Evolutionary conservation across 1,140 invertebrate species (phyloP), one percentile per base, ranked within the genome.

Genomic region (Periplaneta americana): DNA sequence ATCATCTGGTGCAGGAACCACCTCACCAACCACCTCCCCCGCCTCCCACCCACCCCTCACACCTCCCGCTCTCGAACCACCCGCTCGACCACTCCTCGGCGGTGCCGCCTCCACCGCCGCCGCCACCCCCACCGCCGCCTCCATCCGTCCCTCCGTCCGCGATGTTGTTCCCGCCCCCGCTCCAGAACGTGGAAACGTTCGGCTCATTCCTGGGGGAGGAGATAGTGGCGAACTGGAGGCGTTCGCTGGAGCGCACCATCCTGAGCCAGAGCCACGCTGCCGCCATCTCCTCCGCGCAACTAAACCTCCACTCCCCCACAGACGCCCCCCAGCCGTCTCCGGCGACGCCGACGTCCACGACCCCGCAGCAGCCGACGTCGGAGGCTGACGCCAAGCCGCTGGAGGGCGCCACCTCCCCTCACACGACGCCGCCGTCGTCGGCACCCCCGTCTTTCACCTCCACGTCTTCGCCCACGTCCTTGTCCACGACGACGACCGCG

Each of bases 141-240:
- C 84, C 84, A 75, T 88, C 89, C 79, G 90, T 90, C 34, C 89
- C 90, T 85, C 89, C 90, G 74, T 88, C 90, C 75, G 86, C 88
- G 82, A 87, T 86, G 80, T 87, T 89, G 84, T 88, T 91, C 79
- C 90, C 91, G 34, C 92, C 91, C 66, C 88, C 91, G 79, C 90
- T 92, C 36, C 92, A 93, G 87, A 93, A 92, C 86, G 92, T 93
- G 84, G 93, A 94, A 86, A 90, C 91, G 34, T 94, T 93, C 86
- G 92, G 93, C 85, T 91, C 91, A 74, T 90, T 94, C 83, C 89
- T 95, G 81, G 93, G 93, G 85, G 93, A 95, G 88, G 94, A 95
- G 87, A 93, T 95, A 84, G 93, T 94, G 83, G 93, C 93, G 83
- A 93, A 94, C 86, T 95, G 94, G 93, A 91, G 94, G 86, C 91